phyloP scores from a whole-genome alignment of 2,113 vertebrate species.

The Tyto alba region DNA sequence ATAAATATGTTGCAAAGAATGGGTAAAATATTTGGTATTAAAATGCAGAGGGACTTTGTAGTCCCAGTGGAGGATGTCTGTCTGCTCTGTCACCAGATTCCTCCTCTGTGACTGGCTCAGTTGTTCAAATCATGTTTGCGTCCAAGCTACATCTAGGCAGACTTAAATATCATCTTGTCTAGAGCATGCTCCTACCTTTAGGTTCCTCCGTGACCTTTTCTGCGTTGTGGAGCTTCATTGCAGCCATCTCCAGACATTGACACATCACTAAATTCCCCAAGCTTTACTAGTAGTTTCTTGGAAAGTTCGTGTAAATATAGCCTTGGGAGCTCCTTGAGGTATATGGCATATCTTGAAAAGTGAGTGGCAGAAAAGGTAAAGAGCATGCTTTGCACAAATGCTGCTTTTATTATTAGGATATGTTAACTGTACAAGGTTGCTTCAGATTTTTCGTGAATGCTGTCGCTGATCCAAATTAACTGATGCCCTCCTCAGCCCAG shows the following conservation, averaged over 20 bases:
- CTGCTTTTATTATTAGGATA: not conserved
- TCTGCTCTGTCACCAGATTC: not conserved
- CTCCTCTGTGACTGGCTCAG: not conserved
- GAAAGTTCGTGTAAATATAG: not conserved
- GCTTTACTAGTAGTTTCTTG: not conserved
- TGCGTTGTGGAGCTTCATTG: not conserved
- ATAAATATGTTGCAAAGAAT: not conserved
- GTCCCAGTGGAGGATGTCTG: not conserved
- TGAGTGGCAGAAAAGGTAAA: not conserved
- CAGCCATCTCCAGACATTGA: not conserved
- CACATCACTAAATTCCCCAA: rapidly evolving
- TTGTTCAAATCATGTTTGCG: not conserved
- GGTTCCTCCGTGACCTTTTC: not conserved
- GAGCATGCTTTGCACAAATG: not conserved
- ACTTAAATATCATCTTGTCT: not conserved
- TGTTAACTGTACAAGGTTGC: not conserved
- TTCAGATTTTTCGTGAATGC: not conserved
- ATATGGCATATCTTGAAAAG: not conserved
- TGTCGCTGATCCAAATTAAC: not conserved
- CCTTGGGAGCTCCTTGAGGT: not conserved
- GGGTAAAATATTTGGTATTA: not conserved
- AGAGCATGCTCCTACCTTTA: not conserved
- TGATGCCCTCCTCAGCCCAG: not conserved
- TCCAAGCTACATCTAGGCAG: not conserved
- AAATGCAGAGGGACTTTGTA: not conserved